These are phyloP conservation scores for Papilio polytes DNA, from an alignment of 1,140 invertebrate genomes.

Conservation along the genomic window DNA sequence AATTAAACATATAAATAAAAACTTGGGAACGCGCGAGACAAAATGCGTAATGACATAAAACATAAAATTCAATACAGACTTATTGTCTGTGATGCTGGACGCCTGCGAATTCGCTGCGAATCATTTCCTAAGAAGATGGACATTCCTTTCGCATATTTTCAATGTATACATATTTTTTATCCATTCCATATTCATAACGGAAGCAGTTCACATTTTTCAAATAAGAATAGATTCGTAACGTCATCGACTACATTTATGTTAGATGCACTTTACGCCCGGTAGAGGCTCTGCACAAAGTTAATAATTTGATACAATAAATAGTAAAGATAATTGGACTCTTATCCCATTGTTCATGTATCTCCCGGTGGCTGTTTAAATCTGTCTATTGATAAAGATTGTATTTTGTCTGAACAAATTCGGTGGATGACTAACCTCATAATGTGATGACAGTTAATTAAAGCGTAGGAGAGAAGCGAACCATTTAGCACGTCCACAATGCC, in stretches of 20 bases:
- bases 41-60: not conserved
- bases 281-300: no score
- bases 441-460: not conserved
- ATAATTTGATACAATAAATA: no score
- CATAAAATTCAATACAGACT: not conserved
- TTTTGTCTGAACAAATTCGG: not conserved
- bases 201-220: not conserved
- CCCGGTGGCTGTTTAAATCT: no score
- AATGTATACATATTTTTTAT: no score
- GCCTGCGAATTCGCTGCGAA: not conserved
- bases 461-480: not conserved
- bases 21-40: not conserved
- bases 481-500: not conserved
- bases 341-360: no score
- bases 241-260: no score
- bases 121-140: not conserved
- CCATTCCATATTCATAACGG: not conserved
- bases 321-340: no score
- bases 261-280: no score
- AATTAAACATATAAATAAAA: not conserved
- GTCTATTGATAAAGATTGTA: not conserved
- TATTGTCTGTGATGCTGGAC: not conserved
- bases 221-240: no score
- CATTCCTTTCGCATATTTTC: no score
- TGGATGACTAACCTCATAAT: not conserved